Evolutionary conservation across 2,797 vertebrate species (phyloP), one percentile per base, ranked within the genome.

Genomic region (Malacoraja senta): DNA sequence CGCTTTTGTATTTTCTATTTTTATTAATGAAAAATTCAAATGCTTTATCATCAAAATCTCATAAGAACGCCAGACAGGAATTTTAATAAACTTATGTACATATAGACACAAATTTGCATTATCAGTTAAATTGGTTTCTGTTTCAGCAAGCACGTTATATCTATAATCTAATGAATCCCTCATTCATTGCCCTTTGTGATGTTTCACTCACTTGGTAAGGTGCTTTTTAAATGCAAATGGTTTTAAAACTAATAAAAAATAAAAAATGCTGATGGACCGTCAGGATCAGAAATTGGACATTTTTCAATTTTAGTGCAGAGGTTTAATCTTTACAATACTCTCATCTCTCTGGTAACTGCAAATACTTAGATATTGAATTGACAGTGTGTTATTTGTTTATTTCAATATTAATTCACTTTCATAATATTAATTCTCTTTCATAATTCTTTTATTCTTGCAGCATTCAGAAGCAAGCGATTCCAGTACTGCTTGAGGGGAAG

Each of bases 391-490:
- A 35, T n/a, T 76, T 86, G 10, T 65, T 80, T 61, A n/a, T 86
- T 44, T 77, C 10, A 0, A 0, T 53, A 0, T 53, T 26, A 58
- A 80, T 63, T 38, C 19, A 19, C 61, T 21, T 24, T 65, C 83
- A 65, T 86, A 86, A 86, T 65, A 6, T 19, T 21, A 24, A 13
- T 93, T 8, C 53, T n/a, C 74, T 58, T 76, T 35, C 13, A 32
- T 21, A 24, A 13, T 93, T 17, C 26, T n/a, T 88, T 58, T 76
- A 15, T 88, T 88, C 26, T 8, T 29, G 0, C 93, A 99, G 98
- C 58, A 97, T 99, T 77, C 99, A 99, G 97, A 98, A 98, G 93
- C 95, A 96, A 95, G 97, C 98, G 0, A 98, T 99, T 93, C 99
- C 99, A 0, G 96, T 94, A 9, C 96, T 99, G 0, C 95, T 98